Evolutionary conservation across 2,113 vertebrate species (phyloP).

Genomic region (Corydoras maculifer): DNA sequence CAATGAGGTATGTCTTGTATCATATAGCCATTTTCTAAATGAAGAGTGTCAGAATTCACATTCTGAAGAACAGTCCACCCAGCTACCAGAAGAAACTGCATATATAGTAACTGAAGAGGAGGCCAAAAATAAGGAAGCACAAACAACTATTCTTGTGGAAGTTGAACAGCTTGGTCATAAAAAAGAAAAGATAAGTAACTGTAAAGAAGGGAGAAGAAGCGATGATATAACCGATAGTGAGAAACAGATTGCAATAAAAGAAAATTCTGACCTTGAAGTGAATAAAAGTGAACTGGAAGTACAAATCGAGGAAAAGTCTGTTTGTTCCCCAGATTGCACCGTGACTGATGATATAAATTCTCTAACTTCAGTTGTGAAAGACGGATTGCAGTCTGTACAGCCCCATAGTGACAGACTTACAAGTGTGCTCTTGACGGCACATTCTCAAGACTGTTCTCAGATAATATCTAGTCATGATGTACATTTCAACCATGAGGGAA

Average conservation of each 20-base stretch:
- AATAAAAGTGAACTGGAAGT: conserved; percentile 6
- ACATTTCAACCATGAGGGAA: conserved; percentile 7
- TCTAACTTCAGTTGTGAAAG: not conserved
- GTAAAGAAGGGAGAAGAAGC: conserved; percentile 26
- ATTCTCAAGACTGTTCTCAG: conserved; percentile 19
- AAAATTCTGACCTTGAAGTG: conserved; percentile 23
- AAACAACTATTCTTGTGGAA: conserved; percentile 8
- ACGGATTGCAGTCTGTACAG: conserved; percentile 10
- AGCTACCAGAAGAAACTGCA: not conserved
- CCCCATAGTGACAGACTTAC: conserved; percentile 9
- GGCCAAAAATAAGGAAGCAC: conserved; percentile 23
- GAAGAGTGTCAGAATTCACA: conserved; percentile 12
- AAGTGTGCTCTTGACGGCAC: conserved; percentile 2
- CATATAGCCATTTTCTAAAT: conserved; percentile 10
- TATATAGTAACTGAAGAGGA: conserved; percentile 30
- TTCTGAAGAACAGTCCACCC: conserved; percentile 1
- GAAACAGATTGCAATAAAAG: conserved; percentile 26
- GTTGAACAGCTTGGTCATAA: conserved; percentile 39
- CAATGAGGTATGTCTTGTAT: conserved; percentile 19
- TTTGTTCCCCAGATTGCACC: conserved; percentile 1
- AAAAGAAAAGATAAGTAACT: conserved; percentile 40
- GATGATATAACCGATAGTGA: conserved; percentile 32
- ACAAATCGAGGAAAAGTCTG: conserved; percentile 2
- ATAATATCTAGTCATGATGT: conserved; percentile 1
- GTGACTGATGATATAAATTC: not conserved